Base-by-base conservation (phyloP, 2,888 invertebrate species). In the Sphecodes monilicornis region DNA sequence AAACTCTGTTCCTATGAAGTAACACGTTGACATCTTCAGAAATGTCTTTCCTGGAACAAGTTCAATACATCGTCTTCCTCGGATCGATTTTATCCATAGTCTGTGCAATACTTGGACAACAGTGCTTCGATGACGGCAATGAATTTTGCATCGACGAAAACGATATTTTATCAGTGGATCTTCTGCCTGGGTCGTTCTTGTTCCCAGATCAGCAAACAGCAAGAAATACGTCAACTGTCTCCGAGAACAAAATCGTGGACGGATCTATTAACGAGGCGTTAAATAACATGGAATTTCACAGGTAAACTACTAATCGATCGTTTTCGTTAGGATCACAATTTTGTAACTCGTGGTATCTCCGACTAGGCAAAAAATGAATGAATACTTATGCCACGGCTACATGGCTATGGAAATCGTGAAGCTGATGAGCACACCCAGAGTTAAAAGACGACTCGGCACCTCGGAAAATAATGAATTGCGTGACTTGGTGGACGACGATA, bases 281-380 rank as follows among this genome's bases (percentile, higher is more conserved):
- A 41, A 95, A 95, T 32, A 96, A 97, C 10, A 96, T 97, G 95
- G 95, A 95, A 80, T 97, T 95, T 95, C 97, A 97, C 93, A 97
- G 97, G 97, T 97, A 29, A 5, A 32, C 8, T 13, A 13, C 26
- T 22, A n/a, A 22, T 10, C 11, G 18, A 57, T 75, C 16, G 2
- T 13, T 41, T 10, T 54, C 2, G 2, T 39, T 1, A 0, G 26
- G 3, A 46, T 39, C 13, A 57, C 6, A 32, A n/a, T 10, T n/a
- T 46, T 29, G 3, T 32, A 0, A 29, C 29, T 13, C 3, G n/a
- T 32, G 3, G 11, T 69, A 3, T 54, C 11, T 54, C 22, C 16
- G 39, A n/a, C n/a, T 91, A 97, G 97, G 91, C 96, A 96, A 93
- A 97, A 96, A 96, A 97, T 97, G 96, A 97, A 97, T 92, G 97